phyloP scores from a whole-genome alignment of 2,888 invertebrate species.

The Meiosimyza decipiens region DNA sequence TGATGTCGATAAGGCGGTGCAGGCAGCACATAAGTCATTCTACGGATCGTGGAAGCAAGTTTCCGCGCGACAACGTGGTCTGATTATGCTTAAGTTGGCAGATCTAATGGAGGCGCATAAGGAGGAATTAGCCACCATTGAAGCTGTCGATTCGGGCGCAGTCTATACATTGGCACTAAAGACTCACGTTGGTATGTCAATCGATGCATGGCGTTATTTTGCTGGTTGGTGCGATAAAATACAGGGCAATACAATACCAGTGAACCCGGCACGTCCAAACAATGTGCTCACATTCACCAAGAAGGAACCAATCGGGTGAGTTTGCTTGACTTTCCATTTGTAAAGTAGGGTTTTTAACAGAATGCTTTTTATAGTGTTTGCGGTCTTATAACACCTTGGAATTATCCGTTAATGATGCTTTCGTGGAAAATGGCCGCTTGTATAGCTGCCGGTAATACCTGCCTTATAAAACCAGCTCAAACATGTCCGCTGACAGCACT shows the following conservation, averaged over 20 bases:
- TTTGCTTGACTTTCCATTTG: slow-evolving; percentile 11
- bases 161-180: slow-evolving; percentile 96
- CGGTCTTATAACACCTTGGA: slow-evolving; percentile 95
- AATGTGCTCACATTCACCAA: slow-evolving; percentile 88
- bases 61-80: slow-evolving; percentile 90
- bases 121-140: slow-evolving; percentile 94
- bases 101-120: slow-evolving; percentile 95
- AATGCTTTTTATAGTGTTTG: slow-evolving; percentile 75
- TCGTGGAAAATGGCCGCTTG: slow-evolving; percentile 99
- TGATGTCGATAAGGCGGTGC: slow-evolving; percentile 90
- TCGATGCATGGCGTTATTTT: slow-evolving; percentile 96
- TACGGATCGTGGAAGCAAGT: slow-evolving; percentile 96
- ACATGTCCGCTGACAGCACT: slow-evolving; percentile 92
- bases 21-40: slow-evolving; percentile 88
- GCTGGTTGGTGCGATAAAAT: slow-evolving; percentile 98
- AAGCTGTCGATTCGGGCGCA: slow-evolving; percentile 93
- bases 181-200: slow-evolving; percentile 98
- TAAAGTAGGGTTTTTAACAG: neutral
- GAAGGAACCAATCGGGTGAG: slow-evolving; percentile 88
- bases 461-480: slow-evolving; percentile 94
- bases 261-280: slow-evolving; percentile 91
- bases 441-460: slow-evolving; percentile 95
- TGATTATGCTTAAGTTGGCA: slow-evolving; percentile 85
- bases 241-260: slow-evolving; percentile 90
- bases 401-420: slow-evolving; percentile 98